Conservation (phyloP, 2,113 vertebrate species). For the Nanger granti region DNA sequence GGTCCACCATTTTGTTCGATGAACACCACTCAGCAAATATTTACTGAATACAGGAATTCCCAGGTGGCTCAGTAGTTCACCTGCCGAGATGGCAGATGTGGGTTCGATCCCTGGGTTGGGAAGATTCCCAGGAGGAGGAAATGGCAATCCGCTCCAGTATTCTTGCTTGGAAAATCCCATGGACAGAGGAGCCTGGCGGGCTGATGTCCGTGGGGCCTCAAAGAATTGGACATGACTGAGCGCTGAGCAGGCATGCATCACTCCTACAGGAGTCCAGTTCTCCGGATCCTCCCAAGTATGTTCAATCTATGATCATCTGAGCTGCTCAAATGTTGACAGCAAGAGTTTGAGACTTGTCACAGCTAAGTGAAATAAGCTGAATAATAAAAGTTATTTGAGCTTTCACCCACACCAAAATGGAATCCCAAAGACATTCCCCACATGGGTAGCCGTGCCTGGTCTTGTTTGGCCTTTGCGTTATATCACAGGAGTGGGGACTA, state of each 20-base stretch:
- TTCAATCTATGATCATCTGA: background rate
- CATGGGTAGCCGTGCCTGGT: conserved; percentile 48
- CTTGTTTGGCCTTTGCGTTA: conserved; percentile 66
- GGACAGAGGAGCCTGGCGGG: background rate
- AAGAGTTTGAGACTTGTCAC: background rate
- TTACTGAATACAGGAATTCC: background rate
- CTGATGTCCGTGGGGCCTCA: background rate
- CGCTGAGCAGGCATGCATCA: background rate
- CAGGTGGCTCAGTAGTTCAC: background rate
- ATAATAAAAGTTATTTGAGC: conserved; percentile 39
- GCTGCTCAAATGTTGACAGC: background rate
- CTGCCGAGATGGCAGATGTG: background rate
- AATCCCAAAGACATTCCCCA: conserved; percentile 41
- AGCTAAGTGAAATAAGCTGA: background rate
- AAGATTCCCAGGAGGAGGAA: background rate
- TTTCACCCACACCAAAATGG: conserved; percentile 47
- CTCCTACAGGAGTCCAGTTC: background rate
- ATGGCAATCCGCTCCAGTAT: background rate
- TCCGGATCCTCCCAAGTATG: background rate
- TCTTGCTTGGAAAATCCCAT: background rate
- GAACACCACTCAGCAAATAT: background rate
- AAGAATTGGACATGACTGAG: background rate
- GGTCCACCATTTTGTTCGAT: background rate
- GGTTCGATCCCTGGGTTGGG: background rate
- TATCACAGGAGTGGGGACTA: conserved; percentile 56